A percentile compares a stretch with the other conserved stretches of the same genome.
Evolutionary conservation across 2,113 vertebrate genomes (phyloP).

Genomic region (Phycodurus eques): DNA sequence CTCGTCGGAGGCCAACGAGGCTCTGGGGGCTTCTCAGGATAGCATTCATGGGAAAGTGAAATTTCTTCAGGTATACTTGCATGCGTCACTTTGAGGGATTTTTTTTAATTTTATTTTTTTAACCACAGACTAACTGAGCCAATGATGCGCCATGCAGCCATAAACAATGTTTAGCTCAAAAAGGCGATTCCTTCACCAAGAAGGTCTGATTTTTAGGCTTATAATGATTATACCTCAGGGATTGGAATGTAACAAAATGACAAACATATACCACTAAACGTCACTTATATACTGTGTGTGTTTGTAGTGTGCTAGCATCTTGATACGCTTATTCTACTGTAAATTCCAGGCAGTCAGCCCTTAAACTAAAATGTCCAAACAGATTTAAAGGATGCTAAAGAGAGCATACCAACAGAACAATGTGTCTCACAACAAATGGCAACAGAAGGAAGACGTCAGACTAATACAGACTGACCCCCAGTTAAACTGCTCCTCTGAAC

Average conservation of each 20-base stretch:
- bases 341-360: not conserved
- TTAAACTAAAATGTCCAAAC: not conserved
- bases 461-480: conserved; percentile 23
- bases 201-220: not conserved
- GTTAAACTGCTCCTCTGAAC: conserved; percentile 24
- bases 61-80: conserved; percentile 77
- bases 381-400: conserved; percentile 11
- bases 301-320: not conserved
- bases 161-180: not conserved
- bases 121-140: not conserved
- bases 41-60: conserved; percentile 82
- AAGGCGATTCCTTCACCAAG: not conserved
- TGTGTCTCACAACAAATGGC: conserved; percentile 31
- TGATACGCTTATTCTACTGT: conserved; percentile 3
- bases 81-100: not conserved
- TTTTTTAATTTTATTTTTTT: no score
- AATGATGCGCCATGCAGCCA: not conserved
- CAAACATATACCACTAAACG: not conserved
- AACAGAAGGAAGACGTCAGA: conserved; percentile 30
- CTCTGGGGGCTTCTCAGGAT: conserved; percentile 74
- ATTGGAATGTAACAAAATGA: not conserved
- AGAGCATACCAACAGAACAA: conserved; percentile 13
- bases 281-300: not conserved
- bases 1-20: conserved; percentile 62
- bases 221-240: not conserved